Evolutionary conservation across 2,113 vertebrate species (phyloP), one percentile per base, ranked within the genome.

Genomic region (Phycodurus eques): DNA sequence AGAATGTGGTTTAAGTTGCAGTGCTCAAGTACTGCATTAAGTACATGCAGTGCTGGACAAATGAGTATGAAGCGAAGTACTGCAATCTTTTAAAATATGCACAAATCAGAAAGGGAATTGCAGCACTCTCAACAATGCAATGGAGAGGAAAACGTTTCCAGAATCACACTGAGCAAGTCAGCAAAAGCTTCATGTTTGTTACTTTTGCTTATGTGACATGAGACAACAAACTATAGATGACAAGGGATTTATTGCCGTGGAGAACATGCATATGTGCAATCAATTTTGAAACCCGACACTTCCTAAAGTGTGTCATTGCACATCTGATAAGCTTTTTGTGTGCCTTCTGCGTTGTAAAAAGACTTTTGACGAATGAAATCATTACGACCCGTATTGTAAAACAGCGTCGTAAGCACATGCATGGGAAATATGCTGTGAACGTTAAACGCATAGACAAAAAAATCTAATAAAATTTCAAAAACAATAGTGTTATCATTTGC

Each of bases 291-390:
- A 76, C 9, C 12, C 5, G 71, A 57, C 59, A 65, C 78, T 75
- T 83, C 44, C 70, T 82, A 68, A 72, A 74, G 76, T 73, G 71
- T 77, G 74, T 51, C 75, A 79, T 81, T 87, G 84, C 83, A 86
- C 86, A 86, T 83, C 33, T 3, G 75, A 85, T 79, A 81, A 87
- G 81, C 85, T 89, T 73, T 83, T 85, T 85, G 85, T 54, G 86
- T 90, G 89, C 88, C 88, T 90, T 90, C 82, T 80, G 83, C 81
- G 79, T 88, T 84, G 75, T 77, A 72, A 83, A 82, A 83, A 56
- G 79, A 88, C 83, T 85, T 77, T 82, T 83, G 73, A 80, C 73
- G 79, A 81, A 76, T 84, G 71, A 85, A 81, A 81, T 44, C 69
- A 80, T 86, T 88, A 75, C 72, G n/a, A 76, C 47, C 74, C 73